Base-by-base conservation (phyloP, 2,113 vertebrate species). In the Hemibagrus wyckioides region DNA sequence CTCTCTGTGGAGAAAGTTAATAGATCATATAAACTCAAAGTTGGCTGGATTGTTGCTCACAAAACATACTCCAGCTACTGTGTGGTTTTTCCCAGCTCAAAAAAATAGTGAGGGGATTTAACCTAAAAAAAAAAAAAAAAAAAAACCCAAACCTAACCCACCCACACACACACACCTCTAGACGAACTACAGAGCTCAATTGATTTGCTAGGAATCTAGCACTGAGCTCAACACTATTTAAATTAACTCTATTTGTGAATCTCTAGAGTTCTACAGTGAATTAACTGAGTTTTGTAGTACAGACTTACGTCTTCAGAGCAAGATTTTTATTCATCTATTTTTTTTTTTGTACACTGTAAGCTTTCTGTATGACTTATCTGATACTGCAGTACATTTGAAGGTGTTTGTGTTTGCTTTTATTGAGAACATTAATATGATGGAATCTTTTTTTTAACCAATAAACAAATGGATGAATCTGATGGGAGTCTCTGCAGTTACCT, bases 361-460 rank as follows among this genome's bases (percentile, higher is more conserved):
- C 48, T n/a, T 82, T 39, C 4, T 65, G 54, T 76, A 84, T 54
- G 13, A 19, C 83, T 59, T 69, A 41, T 84, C 75, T 9, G 33
- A 87, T 19, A 56, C 44, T 59, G 30, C 59, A 17, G 77, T 75
- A 48, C 48, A 25, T 44, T 56, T 85, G 80, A 87, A 85, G 54
- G 84, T 87, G 65, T 69, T 61, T 73, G 39, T 63, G 36, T 41
- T 25, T 88, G 52, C 80, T 73, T 36, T 44, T n/a, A 30, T 25
- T 44, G n/a, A 82, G 50, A 48, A 48, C 9, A 71, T 80, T 33
- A 54, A 59, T 48, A 67, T 57, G 75, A 52, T 23, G 79, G 80
- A 89, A 85, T 86, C 79, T 86, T 86, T 11, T 86, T 71, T 48
- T 28, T 59, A 91, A 87, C 57, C 79, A 61, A 90, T 86, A 88